A percentile compares a stretch with the other conserved stretches of the same genome.
phyloP scores from a whole-genome alignment of 2,888 invertebrate species.

The Chirona hameri region DNA sequence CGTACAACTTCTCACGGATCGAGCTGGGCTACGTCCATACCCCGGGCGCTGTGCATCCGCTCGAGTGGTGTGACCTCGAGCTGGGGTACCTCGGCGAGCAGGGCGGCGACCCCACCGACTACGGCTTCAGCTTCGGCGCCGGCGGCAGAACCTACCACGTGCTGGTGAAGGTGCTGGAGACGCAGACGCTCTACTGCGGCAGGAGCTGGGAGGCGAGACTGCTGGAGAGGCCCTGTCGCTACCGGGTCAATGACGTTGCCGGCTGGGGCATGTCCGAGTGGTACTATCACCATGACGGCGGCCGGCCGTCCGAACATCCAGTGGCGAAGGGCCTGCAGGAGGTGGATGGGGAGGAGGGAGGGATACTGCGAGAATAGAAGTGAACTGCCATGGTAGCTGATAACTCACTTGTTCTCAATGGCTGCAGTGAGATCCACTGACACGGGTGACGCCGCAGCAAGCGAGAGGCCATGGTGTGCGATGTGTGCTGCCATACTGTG shows the following conservation, averaged over 20 bases:
- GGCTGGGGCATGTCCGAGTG: conserved; percentile 65
- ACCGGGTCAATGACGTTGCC: conserved; percentile 58
- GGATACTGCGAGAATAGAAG: too few species aligned
- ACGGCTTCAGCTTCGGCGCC: conserved; percentile 59
- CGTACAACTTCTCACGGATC: conserved; percentile 57
- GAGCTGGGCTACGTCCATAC: conserved; percentile 49
- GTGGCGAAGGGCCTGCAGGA: too few species aligned
- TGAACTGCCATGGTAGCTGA: too few species aligned
- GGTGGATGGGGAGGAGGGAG: too few species aligned
- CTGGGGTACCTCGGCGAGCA: conserved; percentile 61
- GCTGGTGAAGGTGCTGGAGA: conserved; percentile 55
- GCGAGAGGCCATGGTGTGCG: too few species aligned
- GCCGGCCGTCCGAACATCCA: conserved; percentile 42
- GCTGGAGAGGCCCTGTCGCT: conserved; percentile 58
- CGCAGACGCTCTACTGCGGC: conserved; percentile 58
- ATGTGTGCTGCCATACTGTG: too few species aligned
- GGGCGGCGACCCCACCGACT: conserved; percentile 57
- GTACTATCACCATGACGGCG: conserved; percentile 59
- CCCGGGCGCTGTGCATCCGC: conserved; percentile 48
- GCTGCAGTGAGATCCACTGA: too few species aligned
- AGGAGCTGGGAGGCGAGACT: conserved; percentile 58
- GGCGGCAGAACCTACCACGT: conserved; percentile 54
- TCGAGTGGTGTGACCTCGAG: conserved; percentile 57
- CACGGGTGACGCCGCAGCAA: too few species aligned
- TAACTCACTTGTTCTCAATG: too few species aligned